Conservation (phyloP, 2,113 vertebrate species). For the Tauraco erythrolophus region DNA sequence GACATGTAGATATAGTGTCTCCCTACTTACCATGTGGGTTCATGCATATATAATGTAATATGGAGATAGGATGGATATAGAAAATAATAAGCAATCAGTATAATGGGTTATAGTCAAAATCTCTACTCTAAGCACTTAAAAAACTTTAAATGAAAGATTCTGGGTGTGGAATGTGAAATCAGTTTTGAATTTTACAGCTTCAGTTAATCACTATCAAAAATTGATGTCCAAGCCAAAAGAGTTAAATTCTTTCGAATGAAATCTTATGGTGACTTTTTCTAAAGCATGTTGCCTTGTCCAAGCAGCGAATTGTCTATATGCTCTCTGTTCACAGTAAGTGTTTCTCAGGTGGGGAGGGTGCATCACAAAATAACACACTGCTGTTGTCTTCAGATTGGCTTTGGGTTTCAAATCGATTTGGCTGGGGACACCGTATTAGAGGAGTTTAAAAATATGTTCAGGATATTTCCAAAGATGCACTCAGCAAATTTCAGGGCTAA, state of each 20-base stretch:
- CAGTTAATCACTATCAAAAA: background rate
- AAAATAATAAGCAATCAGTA: background rate
- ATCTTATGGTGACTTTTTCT: background rate
- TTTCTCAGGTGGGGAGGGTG: background rate
- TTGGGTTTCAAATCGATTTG: background rate
- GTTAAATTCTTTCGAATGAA: background rate
- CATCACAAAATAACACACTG: background rate
- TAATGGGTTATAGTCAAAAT: background rate
- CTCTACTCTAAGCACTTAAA: background rate
- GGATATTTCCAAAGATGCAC: background rate
- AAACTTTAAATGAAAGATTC: background rate
- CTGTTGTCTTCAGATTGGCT: background rate
- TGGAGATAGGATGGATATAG: background rate
- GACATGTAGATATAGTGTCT: background rate
- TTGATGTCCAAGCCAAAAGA: background rate
- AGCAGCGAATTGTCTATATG: background rate
- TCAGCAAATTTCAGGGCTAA: background rate
- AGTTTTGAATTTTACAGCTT: background rate
- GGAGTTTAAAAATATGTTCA: background rate
- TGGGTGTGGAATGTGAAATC: background rate
- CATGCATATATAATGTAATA: background rate
- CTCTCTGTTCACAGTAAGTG: no score
- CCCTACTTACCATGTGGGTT: background rate
- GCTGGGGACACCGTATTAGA: background rate
- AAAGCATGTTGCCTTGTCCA: background rate